phyloP scores from a whole-genome alignment of 2,797 vertebrate species.

The Chelon labrosus region DNA sequence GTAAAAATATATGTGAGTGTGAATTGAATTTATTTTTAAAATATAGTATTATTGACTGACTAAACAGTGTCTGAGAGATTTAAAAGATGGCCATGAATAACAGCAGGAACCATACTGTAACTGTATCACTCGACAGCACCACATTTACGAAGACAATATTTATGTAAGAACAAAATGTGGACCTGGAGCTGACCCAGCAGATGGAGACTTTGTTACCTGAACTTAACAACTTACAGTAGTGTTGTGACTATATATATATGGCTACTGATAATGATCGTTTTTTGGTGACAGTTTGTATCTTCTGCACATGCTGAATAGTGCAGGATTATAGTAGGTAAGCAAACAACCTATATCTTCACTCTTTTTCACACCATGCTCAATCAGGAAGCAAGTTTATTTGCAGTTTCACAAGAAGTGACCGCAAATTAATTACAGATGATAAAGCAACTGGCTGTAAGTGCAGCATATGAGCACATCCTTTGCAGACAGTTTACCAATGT shows the following conservation, averaged over 20 bases:
- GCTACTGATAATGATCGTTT: neutral
- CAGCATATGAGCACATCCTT: neutral
- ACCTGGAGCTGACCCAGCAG: neutral
- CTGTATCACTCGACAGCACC: neutral
- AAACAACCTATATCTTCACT: neutral
- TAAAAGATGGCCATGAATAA: neutral
- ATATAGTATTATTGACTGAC: neutral
- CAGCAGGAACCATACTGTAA: neutral
- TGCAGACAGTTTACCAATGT: neutral
- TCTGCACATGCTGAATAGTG: neutral
- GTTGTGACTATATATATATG: neutral
- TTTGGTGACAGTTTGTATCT: neutral
- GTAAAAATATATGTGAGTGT: neutral
- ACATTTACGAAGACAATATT: slow-evolving; percentile 3
- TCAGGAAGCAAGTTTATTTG: neutral
- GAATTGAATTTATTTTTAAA: neutral
- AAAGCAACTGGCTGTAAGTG: too few relatives aligned
- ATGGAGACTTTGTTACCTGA: neutral
- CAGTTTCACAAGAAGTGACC: neutral
- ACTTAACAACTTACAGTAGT: neutral
- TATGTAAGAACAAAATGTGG: slow-evolving; percentile 1
- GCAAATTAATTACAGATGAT: too few relatives aligned
- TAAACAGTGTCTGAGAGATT: neutral
- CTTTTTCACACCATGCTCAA: neutral
- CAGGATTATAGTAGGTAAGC: neutral